phyloP scores from a whole-genome alignment of 2,113 vertebrate species.

The Leucoraja erinaceus region DNA sequence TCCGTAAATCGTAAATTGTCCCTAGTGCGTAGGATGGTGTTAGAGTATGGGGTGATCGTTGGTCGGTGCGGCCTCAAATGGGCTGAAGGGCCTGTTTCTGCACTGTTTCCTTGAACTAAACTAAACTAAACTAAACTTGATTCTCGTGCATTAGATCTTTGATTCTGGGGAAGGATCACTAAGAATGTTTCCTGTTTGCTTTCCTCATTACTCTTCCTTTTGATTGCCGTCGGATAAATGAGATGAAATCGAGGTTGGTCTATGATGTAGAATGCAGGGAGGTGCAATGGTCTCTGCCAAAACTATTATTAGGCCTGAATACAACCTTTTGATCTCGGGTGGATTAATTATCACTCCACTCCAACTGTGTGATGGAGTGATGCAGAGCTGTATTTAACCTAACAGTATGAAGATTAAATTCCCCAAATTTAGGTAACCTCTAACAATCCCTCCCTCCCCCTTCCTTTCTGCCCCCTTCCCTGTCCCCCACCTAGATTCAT shows the following conservation, averaged over 20 bases:
- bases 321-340: not conserved
- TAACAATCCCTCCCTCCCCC: no score
- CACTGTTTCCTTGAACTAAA: no score
- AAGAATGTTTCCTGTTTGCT: not conserved
- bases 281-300: not conserved
- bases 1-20: no score
- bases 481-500: no score
- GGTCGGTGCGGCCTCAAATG: no score
- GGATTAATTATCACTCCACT: not conserved
- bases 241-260: not conserved
- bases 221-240: not conserved
- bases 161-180: not conserved
- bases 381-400: not conserved
- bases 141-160: not conserved
- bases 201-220: not conserved
- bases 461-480: no score
- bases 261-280: not conserved
- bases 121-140: not conserved
- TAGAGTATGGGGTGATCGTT: no score
- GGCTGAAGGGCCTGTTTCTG: no score
- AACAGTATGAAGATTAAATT: no score
- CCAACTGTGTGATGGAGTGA: no score
- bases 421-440: no score
- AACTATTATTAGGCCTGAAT: not conserved
- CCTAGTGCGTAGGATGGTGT: no score